Evolutionary conservation across 2,888 invertebrate genomes (phyloP), one percentile per base, ranked within the genome.

Genomic region (Chelonus formosanus): DNA sequence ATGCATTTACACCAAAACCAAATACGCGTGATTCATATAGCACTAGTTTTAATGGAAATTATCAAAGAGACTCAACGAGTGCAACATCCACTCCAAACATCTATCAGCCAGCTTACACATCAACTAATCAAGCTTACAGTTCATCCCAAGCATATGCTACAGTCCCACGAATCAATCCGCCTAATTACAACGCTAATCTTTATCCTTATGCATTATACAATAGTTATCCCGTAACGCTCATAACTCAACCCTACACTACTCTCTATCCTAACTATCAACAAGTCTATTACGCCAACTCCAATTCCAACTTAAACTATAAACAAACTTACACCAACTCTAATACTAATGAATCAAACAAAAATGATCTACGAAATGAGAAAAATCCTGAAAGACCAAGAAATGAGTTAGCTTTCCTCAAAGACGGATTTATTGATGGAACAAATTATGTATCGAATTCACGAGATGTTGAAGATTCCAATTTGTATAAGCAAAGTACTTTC

Each of bases 391-490:
- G 35, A 5, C 5, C 10, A 34, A 57, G 44, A 4, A 52, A 34
- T 35, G 36, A 63, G 34, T 34, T 31, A 32, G 50, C 7, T 31
- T 35, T 40, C 40, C 4, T 67, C 0, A 71, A 71, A 31, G 73
- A 72, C 1, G 77, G 77, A n/a, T 81, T 75, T 60, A 71, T 78
- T 3, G 83, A 83, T 53, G 81, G 77, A 0, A 76, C 62, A 3
- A 84, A 83, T 56, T 81, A 75, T 57, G 71, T 83, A 8, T 10
- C 45, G 7, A 40, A 44, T 35, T 74, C 78, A 3, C 80, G 76
- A 50, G 84, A 84, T 50, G 71, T 81, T 3, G 80, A 76, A 52
- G 84, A 84, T 50, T 72, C 81, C 6, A 81, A 81, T 31, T 76
- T 72, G 3, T 78, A 82, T 65, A 78, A 79, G 55, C 31, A 75